A percentile compares a stretch with the other conserved stretches of the same genome.
Evolutionary conservation across 2,888 invertebrate genomes (phyloP).

Genomic region (Metellina segmentata): DNA sequence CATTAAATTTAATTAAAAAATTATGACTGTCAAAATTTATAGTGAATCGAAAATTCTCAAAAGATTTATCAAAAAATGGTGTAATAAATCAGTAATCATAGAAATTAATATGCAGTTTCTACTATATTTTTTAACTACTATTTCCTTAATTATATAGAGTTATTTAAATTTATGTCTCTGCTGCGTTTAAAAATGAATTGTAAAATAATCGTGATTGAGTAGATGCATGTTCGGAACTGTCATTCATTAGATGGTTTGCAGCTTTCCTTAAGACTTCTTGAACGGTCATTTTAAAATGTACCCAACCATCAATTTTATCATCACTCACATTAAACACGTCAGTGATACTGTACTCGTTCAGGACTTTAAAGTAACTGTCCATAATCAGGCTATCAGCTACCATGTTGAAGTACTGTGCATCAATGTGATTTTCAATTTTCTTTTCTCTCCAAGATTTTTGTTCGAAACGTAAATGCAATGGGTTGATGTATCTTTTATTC

Average conservation of each 20-base stretch:
- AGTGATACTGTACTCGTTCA: not conserved
- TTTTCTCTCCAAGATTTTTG: not conserved
- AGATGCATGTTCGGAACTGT: not conserved
- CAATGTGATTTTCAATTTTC: not conserved
- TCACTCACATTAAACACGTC: not conserved
- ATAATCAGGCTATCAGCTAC: conserved; percentile 10
- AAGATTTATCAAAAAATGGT: no score
- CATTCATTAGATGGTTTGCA: not conserved
- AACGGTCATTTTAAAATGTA: conserved; percentile 51
- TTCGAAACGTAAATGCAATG: not conserved
- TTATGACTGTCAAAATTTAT: no score
- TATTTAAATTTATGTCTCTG: not conserved
- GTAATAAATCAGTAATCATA: no score
- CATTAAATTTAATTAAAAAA: no score
- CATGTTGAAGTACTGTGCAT: conserved; percentile 16
- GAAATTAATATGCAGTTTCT: no score
- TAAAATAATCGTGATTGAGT: not conserved
- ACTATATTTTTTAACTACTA: no score
- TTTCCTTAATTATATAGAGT: no score
- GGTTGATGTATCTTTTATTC: not conserved
- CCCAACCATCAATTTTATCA: conserved; percentile 38
- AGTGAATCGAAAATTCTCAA: no score
- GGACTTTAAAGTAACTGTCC: not conserved
- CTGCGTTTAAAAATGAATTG: not conserved
- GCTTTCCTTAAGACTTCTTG: conserved; percentile 24